phyloP scores from a whole-genome alignment of 2,888 invertebrate genomes.

The Drosophila monieri region DNA sequence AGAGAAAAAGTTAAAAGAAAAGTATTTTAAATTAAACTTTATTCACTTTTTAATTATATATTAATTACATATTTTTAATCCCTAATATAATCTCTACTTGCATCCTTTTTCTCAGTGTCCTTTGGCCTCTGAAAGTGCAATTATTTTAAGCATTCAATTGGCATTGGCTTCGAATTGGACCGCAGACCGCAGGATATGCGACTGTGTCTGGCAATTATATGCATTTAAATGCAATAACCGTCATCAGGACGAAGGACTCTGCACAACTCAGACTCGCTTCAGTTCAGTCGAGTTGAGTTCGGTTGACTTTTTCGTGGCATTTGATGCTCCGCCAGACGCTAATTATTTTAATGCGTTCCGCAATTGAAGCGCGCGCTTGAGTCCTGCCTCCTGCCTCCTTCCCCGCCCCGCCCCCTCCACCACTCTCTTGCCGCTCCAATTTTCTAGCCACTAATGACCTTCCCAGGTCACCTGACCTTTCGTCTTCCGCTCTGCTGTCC shows the following conservation, averaged over 20 bases:
- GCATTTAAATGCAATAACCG: conserved; percentile 80
- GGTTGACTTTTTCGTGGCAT: conserved; percentile 32
- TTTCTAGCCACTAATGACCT: conserved; percentile 72
- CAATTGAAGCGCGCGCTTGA: conserved; percentile 78
- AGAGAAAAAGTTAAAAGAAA: too few species aligned
- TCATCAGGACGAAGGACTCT: conserved; percentile 60
- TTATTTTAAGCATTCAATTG: conserved; percentile 79
- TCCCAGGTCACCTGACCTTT: conserved; percentile 50
- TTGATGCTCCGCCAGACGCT: conserved; percentile 57
- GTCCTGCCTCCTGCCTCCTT: conserved; percentile 20
- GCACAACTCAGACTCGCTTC: conserved; percentile 17
- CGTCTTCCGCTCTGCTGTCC: background rate
- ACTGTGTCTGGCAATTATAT: conserved; percentile 65
- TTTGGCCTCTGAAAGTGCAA: conserved; percentile 54
- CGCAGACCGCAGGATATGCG: conserved; percentile 74
- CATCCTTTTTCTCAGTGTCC: background rate
- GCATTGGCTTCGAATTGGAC: conserved; percentile 60
- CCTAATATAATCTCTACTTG: background rate
- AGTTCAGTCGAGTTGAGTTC: conserved; percentile 24
- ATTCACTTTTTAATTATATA: background rate
- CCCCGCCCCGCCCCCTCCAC: conserved; percentile 1
- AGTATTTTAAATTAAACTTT: background rate
- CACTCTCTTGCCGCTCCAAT: conserved; percentile 71
- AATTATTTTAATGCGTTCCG: conserved; percentile 71
- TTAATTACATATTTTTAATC: background rate